Conservation (phyloP, 2,797 vertebrate genomes). For the Schizothorax lantsangensis region DNA sequence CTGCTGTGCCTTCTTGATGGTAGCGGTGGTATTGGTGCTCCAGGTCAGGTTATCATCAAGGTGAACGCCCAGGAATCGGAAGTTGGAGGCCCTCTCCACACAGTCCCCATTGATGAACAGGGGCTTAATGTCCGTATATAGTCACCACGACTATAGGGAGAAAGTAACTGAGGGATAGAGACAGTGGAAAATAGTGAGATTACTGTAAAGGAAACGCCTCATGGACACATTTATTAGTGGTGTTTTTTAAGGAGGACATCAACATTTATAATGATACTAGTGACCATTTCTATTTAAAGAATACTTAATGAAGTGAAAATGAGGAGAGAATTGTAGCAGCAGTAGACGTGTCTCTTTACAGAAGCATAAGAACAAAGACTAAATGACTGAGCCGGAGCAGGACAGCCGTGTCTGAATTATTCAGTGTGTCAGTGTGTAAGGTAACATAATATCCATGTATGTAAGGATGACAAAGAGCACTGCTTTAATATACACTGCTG, state of each 20-base stretch:
- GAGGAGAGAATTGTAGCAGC: not conserved
- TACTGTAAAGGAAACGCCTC: not conserved
- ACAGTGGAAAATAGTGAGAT: not conserved
- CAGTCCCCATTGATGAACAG: too few relatives aligned
- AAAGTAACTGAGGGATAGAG: not conserved
- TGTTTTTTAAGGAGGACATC: not conserved
- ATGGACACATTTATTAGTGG: not conserved
- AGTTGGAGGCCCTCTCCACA: too few relatives aligned
- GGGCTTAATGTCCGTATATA: too few relatives aligned
- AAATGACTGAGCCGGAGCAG: not conserved
- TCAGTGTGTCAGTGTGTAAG: not conserved
- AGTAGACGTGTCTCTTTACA: constrained; percentile 18
- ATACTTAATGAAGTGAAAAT: not conserved
- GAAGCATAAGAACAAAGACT: constrained; percentile 19
- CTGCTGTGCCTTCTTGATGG: too few relatives aligned
- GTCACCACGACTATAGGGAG: not conserved
- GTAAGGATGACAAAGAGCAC: constrained; percentile 8
- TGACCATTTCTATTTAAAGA: not conserved
- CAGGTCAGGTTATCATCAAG: too few relatives aligned
- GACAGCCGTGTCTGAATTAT: not conserved
- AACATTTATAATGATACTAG: not conserved
- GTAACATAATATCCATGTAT: not conserved
- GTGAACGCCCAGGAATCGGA: too few relatives aligned
- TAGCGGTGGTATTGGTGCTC: too few relatives aligned
- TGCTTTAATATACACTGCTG: not conserved